phyloP scores from a whole-genome alignment of 2,113 vertebrate species.

The Dinomys branickii region DNA sequence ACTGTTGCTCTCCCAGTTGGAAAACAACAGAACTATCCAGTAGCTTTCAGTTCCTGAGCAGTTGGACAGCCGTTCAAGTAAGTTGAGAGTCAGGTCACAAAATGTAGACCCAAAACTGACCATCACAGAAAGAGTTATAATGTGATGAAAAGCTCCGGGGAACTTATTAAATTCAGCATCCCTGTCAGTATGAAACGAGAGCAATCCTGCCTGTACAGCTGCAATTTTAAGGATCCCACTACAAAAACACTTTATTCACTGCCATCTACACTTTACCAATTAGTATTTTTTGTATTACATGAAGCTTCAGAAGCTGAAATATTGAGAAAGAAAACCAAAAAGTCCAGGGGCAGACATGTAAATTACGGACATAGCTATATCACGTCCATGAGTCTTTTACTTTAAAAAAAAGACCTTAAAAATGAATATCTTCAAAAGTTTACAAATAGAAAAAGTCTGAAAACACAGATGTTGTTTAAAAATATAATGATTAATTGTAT shows the following conservation, averaged over 20 bases:
- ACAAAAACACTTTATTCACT: conserved; percentile 39
- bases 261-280: neutral
- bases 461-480: conserved; percentile 77
- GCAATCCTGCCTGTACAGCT: conserved; percentile 21
- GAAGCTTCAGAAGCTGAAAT: conserved; percentile 11
- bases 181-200: conserved; percentile 62
- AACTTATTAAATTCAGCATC: conserved; percentile 66
- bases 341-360: neutral
- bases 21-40: conserved; percentile 57
- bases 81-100: conserved; percentile 69
- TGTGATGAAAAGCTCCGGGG: conserved; percentile 62
- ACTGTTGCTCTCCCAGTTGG: conserved; percentile 15
- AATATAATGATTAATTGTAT: conserved; percentile 33
- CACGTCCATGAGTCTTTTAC: neutral
- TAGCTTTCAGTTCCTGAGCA: conserved; percentile 26
- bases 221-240: conserved; percentile 31
- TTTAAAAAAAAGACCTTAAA: neutral
- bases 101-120: conserved; percentile 56
- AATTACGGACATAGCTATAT: neutral
- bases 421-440: conserved; percentile 70
- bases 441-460: conserved; percentile 78
- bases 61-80: conserved; percentile 33
- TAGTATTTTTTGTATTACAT: neutral
- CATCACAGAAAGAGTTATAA: conserved; percentile 73
- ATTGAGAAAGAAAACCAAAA: conserved; percentile 24